phyloP scores from a whole-genome alignment of 1,140 invertebrate genomes.

The Bacillus rossius region DNA sequence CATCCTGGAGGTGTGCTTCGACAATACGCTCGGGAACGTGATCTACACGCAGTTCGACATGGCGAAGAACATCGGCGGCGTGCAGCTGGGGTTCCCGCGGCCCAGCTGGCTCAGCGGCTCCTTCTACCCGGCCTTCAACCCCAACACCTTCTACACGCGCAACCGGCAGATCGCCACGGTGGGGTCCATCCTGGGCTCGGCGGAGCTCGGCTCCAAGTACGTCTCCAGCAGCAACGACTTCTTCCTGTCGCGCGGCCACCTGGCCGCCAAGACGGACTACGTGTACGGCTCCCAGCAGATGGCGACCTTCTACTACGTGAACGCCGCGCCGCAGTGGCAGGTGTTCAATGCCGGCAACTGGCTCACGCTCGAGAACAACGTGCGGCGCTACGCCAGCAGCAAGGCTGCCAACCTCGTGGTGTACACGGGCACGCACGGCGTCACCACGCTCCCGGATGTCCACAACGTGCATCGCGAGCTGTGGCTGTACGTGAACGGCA shows the following conservation, averaged over 20 bases:
- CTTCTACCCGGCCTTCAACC: no score
- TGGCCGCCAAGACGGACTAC: constrained; percentile 61
- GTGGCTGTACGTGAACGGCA: constrained; percentile 37
- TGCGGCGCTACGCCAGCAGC: constrained; percentile 35
- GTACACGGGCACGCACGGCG: constrained; percentile 52
- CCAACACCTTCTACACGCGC: no score
- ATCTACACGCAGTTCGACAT: no score
- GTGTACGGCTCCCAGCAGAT: constrained; percentile 55
- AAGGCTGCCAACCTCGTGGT: constrained; percentile 38
- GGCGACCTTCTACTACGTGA: constrained; percentile 59
- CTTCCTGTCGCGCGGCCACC: constrained; percentile 53
- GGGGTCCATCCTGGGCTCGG: no score
- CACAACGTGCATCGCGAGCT: constrained; percentile 39
- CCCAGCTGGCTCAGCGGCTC: no score
- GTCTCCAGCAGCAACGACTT: no score
- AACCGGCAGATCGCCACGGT: no score
- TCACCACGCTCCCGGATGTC: constrained; percentile 44
- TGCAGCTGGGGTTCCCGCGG: no score
- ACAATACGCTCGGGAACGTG: no score
- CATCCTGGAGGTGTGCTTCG: no score
- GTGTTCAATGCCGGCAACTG: constrained; percentile 60
- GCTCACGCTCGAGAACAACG: constrained; percentile 44
- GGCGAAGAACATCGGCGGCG: no score
- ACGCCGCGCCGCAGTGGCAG: constrained; percentile 60
- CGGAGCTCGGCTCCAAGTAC: no score